A percentile compares a stretch with the other conserved stretches of the same genome.
phyloP scores from a whole-genome alignment of 1,140 invertebrate genomes.

The Copidosoma floridanum region DNA sequence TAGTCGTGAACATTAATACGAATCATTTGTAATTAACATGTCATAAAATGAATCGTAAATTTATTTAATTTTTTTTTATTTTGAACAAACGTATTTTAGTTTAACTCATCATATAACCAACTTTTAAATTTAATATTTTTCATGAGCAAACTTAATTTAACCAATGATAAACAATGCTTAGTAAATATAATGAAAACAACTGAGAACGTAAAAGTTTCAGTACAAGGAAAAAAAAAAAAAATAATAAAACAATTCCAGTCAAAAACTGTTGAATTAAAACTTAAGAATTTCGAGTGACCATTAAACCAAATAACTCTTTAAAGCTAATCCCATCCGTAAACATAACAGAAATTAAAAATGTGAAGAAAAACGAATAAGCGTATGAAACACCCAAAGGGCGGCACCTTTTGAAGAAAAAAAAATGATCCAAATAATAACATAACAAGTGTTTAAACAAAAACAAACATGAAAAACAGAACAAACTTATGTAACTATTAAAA shows the following conservation, averaged over 20 bases:
- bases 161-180: constrained; percentile 29
- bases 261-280: constrained; percentile 28
- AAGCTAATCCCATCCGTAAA: constrained; percentile 13
- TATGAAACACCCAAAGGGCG: constrained; percentile 31
- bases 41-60: too few relatives aligned
- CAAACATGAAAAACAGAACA: constrained; percentile 15
- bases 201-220: constrained; percentile 34
- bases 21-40: too few relatives aligned
- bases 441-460: constrained; percentile 12
- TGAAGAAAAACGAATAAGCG: constrained; percentile 34
- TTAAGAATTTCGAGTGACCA: constrained; percentile 17
- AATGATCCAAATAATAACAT: too few relatives aligned
- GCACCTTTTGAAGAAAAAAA: constrained; percentile 34
- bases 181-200: constrained; percentile 31
- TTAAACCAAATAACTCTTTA: constrained; percentile 26
- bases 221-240: constrained; percentile 2
- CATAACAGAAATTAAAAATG: constrained; percentile 26
- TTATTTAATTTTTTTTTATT: not conserved
- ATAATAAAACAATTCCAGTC: constrained; percentile 29
- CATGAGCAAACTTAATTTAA: constrained; percentile 26
- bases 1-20: too few relatives aligned
- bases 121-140: constrained; percentile 36
- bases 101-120: constrained; percentile 30
- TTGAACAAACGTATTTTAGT: not conserved
- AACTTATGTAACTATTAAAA: not conserved